Evolutionary conservation across 2,888 invertebrate species (phyloP).

Genomic region (Bombylius discolor): DNA sequence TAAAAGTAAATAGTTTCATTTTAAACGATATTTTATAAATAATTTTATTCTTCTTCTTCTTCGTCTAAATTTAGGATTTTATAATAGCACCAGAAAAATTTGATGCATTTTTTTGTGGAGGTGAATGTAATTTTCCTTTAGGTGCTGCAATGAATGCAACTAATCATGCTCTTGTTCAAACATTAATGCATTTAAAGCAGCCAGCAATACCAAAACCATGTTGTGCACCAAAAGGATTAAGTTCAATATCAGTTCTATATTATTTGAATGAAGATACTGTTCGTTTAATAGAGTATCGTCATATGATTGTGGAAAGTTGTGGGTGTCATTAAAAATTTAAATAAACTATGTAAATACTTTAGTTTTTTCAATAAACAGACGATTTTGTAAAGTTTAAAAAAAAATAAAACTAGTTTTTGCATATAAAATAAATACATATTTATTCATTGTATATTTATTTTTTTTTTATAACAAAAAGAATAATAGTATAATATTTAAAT

Average conservation of each 20-base stretch:
- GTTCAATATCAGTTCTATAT: constrained; percentile 77
- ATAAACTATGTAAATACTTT: no score
- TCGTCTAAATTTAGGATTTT: constrained; percentile 55
- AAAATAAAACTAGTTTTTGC: no score
- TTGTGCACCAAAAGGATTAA: constrained; percentile 81
- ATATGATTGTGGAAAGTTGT: constrained; percentile 94
- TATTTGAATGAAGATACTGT: constrained; percentile 82
- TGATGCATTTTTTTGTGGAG: constrained; percentile 84
- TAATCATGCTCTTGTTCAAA: constrained; percentile 92
- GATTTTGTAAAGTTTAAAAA: no score
- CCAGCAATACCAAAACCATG: constrained; percentile 79
- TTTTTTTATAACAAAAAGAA: no score
- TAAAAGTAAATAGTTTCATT: no score
- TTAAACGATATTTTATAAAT: neutral
- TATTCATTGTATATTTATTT: no score
- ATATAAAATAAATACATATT: no score
- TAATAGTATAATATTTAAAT: no score
- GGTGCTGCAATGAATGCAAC: constrained; percentile 89
- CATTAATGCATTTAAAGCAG: constrained; percentile 71
- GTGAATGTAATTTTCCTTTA: constrained; percentile 85
- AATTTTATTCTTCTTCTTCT: no score
- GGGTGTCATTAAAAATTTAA: constrained; percentile 64
- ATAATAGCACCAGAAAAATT: constrained; percentile 92
- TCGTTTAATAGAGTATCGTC: constrained; percentile 82
- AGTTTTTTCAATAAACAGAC: no score